These are phyloP conservation scores for Aptenodytes patagonicus DNA, from an alignment of 2,113 vertebrate species.

Conservation along the genomic window DNA sequence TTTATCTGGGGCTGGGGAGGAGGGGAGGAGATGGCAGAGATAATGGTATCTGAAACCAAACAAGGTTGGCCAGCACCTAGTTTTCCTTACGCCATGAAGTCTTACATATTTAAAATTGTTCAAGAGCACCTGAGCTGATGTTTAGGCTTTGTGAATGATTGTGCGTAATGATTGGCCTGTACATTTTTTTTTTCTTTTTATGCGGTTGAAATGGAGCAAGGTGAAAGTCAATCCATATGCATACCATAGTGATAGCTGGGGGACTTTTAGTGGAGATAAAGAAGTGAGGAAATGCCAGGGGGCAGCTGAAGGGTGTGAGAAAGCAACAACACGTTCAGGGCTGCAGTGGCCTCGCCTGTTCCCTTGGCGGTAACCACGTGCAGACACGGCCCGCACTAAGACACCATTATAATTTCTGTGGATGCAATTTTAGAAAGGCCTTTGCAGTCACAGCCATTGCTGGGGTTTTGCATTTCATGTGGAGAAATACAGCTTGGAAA, in stretches of 20 bases:
- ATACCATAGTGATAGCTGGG: accelerated
- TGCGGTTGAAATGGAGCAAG: no score
- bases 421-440: not conserved
- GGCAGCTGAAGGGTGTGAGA: not conserved
- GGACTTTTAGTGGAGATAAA: not conserved
- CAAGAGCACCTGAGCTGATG: accelerated
- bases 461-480: not conserved
- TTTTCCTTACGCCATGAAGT: accelerated
- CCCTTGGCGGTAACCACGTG: accelerated
- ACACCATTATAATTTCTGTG: accelerated
- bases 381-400: accelerated
- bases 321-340: accelerated
- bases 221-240: accelerated
- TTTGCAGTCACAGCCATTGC: no score
- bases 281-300: not conserved
- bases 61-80: not conserved
- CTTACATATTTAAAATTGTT: accelerated
- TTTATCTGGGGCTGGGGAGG: not conserved
- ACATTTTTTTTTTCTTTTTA: accelerated
- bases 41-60: accelerated
- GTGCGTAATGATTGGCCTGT: accelerated
- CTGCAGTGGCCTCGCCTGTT: accelerated
- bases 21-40: not conserved
- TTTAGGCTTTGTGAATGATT: not conserved
- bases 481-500: not conserved